Base-by-base conservation (phyloP, 2,888 invertebrate genomes). In the Drosophila subquinaria region DNA sequence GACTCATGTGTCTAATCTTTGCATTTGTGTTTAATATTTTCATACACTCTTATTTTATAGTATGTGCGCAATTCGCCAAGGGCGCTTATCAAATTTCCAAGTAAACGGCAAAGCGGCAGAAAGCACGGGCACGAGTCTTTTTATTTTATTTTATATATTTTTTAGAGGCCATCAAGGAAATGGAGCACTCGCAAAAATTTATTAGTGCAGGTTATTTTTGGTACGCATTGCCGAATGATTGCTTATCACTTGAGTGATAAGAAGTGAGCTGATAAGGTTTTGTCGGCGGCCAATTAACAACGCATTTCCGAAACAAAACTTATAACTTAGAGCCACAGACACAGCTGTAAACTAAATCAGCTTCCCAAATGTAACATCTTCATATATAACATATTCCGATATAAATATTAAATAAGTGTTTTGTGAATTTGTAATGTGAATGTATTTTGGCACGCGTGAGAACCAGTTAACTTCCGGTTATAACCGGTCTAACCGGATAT, bases 131-230 rank as follows among this genome's bases (percentile, higher is more conserved):
- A 30, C 17, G 33, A 35, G 50, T 33, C 40, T 45, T 23, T 45
- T 15, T 30, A 30, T 30, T 30, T 30, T 8, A 23, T n/a, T n/a
- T n/a, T 30, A 30, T 17, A 1, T 17, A n/a, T 30, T 36, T 13
- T 40, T 40, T 40, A 57, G 50, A 55, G 45, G 51, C 30, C 57
- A 48, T 50, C 51, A 71, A 60, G 71, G 68, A 68, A 53, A 63
- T 63, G 43, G 50, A 62, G 81, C 69, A 62, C 74, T 74, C 47
- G 69, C 81, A 43, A 52, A 81, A 89, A 73, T 84, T 56, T 84
- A 83, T 89, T 89, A 71, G 88, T 74, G 85, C 73, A 83, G 88
- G 88, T 89, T 82, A 73, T 82, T 86, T 82, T 82, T 73, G 40
- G 69, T 64, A 42, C 47, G 45, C 30, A 23, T 56, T 13, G 42